A percentile compares a stretch with the other conserved stretches of the same genome.
phyloP scores from a whole-genome alignment of 2,797 vertebrate genomes.

The Aphelocoma californica region DNA sequence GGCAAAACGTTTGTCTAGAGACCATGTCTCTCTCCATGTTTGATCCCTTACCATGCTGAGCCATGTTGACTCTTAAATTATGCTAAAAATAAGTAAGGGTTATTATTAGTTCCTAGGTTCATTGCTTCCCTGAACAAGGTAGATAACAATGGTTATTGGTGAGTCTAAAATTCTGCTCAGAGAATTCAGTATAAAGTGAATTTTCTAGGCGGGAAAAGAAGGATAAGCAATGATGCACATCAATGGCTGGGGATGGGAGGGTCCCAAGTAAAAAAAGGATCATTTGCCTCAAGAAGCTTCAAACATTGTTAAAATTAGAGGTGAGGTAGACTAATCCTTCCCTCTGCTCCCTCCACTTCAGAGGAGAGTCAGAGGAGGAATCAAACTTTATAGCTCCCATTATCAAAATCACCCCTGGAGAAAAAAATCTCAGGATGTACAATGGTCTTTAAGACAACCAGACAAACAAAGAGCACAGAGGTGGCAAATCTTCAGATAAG shows the following conservation, averaged over 20 bases:
- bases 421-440: neutral
- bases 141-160: neutral
- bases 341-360: neutral
- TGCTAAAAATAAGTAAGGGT: constrained; percentile 3
- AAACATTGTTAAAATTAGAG: neutral
- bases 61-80: neutral
- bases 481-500: neutral
- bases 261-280: neutral
- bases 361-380: neutral
- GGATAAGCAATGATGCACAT: neutral
- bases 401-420: neutral
- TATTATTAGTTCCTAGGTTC: constrained; percentile 7
- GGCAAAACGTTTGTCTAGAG: neutral
- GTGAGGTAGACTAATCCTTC: neutral
- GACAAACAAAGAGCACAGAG: neutral
- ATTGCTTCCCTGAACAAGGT: neutral
- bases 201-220: neutral
- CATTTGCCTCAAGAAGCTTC: neutral
- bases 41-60: neutral
- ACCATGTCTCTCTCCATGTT: neutral
- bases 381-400: neutral
- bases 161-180: neutral
- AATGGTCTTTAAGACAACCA: neutral
- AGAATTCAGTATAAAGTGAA: neutral
- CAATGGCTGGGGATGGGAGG: neutral